These are phyloP conservation scores for Teleopsis dalmanni DNA, from an alignment of 1,140 invertebrate genomes.

Conservation along the genomic window DNA sequence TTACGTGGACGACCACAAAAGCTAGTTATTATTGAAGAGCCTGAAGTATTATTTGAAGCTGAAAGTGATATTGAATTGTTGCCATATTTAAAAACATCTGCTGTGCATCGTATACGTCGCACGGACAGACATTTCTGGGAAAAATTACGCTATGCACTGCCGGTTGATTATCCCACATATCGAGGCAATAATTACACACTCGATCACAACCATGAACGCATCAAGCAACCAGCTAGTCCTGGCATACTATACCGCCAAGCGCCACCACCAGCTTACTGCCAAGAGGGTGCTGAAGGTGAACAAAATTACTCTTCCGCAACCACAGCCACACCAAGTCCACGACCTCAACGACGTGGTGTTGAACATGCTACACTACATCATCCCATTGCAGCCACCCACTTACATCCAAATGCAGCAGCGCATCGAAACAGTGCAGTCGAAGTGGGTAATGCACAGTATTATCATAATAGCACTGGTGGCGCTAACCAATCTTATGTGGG, in stretches of 20 bases:
- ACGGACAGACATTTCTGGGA: constrained; percentile 88
- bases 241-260: constrained; percentile 40
- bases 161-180: constrained; percentile 52
- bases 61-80: constrained; percentile 78
- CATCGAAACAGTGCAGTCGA: constrained; percentile 25
- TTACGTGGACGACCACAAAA: constrained; percentile 71
- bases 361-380: constrained; percentile 46
- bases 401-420: constrained; percentile 46
- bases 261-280: constrained; percentile 44
- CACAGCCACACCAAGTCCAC: constrained; percentile 55
- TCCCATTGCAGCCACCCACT: constrained; percentile 53
- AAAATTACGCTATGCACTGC: constrained; percentile 79
- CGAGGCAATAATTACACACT: constrained; percentile 55
- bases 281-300: constrained; percentile 34
- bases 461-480: constrained; percentile 33
- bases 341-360: constrained; percentile 50
- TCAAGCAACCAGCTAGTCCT: constrained; percentile 52
- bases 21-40: constrained; percentile 76
- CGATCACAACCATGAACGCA: constrained; percentile 52
- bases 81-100: constrained; percentile 79
- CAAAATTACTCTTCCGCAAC: constrained; percentile 56
- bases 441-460: constrained; percentile 4
- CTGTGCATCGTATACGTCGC: constrained; percentile 73
- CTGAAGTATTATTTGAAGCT: constrained; percentile 61
- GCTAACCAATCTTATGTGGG: constrained; percentile 15